Percentiles rank a stretch among this genome's conserved stretches.
Conservation (phyloP, 2,797 vertebrate species). For the Enteromius trimaculatus region DNA sequence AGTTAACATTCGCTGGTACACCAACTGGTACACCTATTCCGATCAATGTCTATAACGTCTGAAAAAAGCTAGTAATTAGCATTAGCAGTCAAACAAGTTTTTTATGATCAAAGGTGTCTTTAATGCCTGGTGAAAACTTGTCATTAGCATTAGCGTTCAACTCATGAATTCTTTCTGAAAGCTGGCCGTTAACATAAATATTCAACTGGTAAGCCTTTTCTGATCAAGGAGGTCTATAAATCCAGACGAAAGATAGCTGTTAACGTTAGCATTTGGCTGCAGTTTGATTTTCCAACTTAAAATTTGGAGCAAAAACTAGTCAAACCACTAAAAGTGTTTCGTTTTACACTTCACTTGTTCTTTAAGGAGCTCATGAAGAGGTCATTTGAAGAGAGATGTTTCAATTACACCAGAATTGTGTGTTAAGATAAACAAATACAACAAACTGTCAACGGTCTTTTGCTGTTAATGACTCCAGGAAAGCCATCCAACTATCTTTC, state of each 20-base stretch:
- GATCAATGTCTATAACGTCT: not conserved
- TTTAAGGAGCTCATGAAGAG: not conserved
- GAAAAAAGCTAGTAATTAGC: not conserved
- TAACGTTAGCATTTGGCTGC: not conserved
- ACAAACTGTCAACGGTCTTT: not conserved
- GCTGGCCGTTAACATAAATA: not conserved
- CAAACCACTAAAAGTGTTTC: not conserved
- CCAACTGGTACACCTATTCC: not conserved
- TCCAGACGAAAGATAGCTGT: not conserved
- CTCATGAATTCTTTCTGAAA: not conserved
- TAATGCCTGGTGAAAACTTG: not conserved
- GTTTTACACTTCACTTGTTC: not conserved
- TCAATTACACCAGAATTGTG: slow-evolving; percentile 7
- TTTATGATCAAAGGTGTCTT: not conserved
- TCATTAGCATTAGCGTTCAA: not conserved
- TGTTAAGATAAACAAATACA: not conserved
- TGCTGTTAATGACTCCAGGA: not conserved
- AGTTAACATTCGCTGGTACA: too few relatives aligned
- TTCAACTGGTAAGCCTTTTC: not conserved
- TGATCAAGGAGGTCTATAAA: not conserved
- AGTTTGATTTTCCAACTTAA: not conserved
- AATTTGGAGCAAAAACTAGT: not conserved
- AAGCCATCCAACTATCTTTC: not conserved
- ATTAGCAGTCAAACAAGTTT: not conserved
- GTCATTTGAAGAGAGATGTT: not conserved